Evolutionary conservation across 1,140 invertebrate species (phyloP).

Genomic region (Trachelipus rathkii): DNA sequence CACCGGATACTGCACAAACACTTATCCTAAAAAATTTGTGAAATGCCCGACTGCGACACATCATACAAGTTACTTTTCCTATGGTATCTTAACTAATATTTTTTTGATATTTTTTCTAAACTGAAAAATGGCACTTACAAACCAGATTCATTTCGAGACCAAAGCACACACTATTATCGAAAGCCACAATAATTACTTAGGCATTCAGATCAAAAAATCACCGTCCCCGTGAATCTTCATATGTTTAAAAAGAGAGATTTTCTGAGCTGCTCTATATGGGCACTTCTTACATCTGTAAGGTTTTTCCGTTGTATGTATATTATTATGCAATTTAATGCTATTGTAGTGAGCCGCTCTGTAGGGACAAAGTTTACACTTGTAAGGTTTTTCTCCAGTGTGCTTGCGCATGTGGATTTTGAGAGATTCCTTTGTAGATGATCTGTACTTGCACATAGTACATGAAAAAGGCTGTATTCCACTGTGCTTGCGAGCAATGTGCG

Average conservation of each 20-base stretch:
- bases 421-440: not conserved
- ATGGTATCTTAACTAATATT: too few relatives aligned
- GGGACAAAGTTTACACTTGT: slow-evolving; percentile 3
- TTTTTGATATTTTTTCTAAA: too few relatives aligned
- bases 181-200: too few relatives aligned
- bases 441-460: slow-evolving; percentile 2
- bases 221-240: not conserved
- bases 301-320: slow-evolving; percentile 62
- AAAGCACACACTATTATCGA: too few relatives aligned
- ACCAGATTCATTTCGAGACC: too few relatives aligned
- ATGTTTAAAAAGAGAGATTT: slow-evolving; percentile 23
- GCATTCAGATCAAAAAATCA: too few relatives aligned
- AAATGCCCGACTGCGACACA: too few relatives aligned
- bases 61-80: too few relatives aligned
- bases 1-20: too few relatives aligned
- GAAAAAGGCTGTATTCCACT: not conserved
- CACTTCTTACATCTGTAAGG: slow-evolving; percentile 47
- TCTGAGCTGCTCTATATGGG: slow-evolving; percentile 20
- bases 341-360: not conserved
- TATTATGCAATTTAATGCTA: not conserved
- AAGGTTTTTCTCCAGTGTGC: slow-evolving; percentile 18
- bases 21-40: too few relatives aligned
- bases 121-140: too few relatives aligned
- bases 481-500: not conserved
- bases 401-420: slow-evolving; percentile 10